These are phyloP conservation scores for Epinephelus cyanopodus DNA, from an alignment of 2,113 vertebrate species.

Conservation along the genomic window DNA sequence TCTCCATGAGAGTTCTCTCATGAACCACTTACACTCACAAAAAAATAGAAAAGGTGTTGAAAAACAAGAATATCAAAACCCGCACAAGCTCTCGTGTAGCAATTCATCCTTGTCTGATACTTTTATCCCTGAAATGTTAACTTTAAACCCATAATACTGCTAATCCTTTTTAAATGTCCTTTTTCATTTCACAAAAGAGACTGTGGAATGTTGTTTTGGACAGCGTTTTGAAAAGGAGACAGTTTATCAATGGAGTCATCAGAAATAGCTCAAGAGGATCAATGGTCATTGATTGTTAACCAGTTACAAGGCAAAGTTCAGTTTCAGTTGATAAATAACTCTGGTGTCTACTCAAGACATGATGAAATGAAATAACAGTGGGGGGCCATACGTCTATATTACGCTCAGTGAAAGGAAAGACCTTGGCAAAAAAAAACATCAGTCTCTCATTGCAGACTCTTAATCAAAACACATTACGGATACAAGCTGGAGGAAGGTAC, in stretches of 20 bases:
- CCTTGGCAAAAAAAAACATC: slow-evolving; percentile 2
- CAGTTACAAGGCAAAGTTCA: background rate
- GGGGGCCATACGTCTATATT: background rate
- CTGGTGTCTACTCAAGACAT: background rate
- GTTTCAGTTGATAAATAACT: slow-evolving; percentile 24
- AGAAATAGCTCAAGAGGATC: background rate
- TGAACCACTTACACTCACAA: background rate
- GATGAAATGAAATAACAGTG: slow-evolving; percentile 3
- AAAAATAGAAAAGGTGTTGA: background rate
- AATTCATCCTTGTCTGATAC: background rate
- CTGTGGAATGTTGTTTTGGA: background rate
- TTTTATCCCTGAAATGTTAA: background rate
- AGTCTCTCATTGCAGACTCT: slow-evolving; percentile 32
- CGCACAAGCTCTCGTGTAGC: background rate
- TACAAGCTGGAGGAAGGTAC: slow-evolving; percentile 18
- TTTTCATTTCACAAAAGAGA: background rate
- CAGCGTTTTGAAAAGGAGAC: background rate
- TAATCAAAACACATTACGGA: slow-evolving; percentile 41
- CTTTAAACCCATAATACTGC: background rate
- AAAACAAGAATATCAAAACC: background rate
- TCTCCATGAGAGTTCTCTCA: background rate
- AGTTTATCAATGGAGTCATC: background rate
- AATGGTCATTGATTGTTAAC: background rate
- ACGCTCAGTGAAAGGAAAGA: background rate
- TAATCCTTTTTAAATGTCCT: background rate